phyloP scores from a whole-genome alignment of 2,797 vertebrate species.

The Hirundo rustica region DNA sequence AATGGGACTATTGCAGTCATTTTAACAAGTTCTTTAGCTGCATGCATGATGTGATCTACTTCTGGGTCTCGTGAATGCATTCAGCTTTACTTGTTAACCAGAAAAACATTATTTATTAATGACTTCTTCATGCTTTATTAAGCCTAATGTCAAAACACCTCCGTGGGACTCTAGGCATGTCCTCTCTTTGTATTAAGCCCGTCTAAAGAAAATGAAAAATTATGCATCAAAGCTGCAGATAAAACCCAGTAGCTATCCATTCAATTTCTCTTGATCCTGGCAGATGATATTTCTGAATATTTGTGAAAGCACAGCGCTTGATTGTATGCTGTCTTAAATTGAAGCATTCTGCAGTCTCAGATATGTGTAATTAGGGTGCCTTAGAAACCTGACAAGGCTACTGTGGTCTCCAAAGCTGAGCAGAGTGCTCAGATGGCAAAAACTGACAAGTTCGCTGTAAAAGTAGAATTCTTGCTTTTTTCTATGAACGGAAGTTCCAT shows the following conservation, averaged over 20 bases:
- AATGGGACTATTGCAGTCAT: slow-evolving; percentile 6
- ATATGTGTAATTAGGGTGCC: slow-evolving; percentile 20
- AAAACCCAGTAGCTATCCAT: slow-evolving; percentile 63
- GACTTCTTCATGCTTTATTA: slow-evolving; percentile 85
- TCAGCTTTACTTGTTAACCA: slow-evolving; percentile 82
- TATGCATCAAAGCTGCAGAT: slow-evolving; percentile 44
- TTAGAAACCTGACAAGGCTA: slow-evolving; percentile 54
- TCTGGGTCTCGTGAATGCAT: slow-evolving; percentile 61
- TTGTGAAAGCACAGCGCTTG: slow-evolving; percentile 44
- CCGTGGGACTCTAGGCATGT: slow-evolving; percentile 66
- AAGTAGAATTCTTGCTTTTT: background rate
- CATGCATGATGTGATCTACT: slow-evolving; percentile 75
- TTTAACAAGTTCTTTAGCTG: slow-evolving; percentile 64
- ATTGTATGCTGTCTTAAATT: slow-evolving; percentile 45
- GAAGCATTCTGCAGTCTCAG: slow-evolving; percentile 46
- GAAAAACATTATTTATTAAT: slow-evolving; percentile 85
- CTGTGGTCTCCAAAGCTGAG: slow-evolving; percentile 15
- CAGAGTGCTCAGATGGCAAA: background rate
- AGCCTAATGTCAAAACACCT: slow-evolving; percentile 83
- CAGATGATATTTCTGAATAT: slow-evolving; percentile 62
- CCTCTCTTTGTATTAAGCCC: slow-evolving; percentile 52
- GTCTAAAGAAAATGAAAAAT: slow-evolving; percentile 72
- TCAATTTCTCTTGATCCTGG: slow-evolving; percentile 67
- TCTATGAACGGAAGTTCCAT: background rate
- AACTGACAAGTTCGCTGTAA: background rate